phyloP scores from a whole-genome alignment of 1,140 invertebrate genomes.

The Panagrolaimus sp. region DNA sequence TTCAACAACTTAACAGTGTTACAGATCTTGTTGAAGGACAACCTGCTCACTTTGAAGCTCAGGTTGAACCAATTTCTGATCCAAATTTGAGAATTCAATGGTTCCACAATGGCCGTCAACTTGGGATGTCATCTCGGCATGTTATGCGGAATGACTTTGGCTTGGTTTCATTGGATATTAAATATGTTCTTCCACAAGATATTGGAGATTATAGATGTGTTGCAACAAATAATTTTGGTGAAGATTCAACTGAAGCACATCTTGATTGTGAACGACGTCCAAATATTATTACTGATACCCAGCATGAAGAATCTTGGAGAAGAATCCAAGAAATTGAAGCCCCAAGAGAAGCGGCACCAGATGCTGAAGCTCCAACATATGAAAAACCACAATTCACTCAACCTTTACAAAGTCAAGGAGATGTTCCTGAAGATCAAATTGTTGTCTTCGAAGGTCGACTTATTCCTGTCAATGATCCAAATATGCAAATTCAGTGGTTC shows the following conservation, averaged over 20 bases:
- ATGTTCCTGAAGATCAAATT: constrained; percentile 77
- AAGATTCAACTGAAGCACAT: constrained; percentile 79
- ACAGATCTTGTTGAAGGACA: constrained; percentile 78
- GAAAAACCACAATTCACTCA: constrained; percentile 88
- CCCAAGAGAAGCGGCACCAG: constrained; percentile 41
- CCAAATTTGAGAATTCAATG: constrained; percentile 88
- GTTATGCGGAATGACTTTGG: constrained; percentile 68
- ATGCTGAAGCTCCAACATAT: constrained; percentile 65
- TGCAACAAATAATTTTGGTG: constrained; percentile 81
- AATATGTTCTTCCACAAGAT: constrained; percentile 77
- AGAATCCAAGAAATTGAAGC: constrained; percentile 59
- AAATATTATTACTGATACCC: constrained; percentile 73
- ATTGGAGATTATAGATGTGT: constrained; percentile 85
- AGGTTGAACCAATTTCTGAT: constrained; percentile 77
- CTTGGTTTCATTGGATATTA: constrained; percentile 81
- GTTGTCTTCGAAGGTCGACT: constrained; percentile 89
- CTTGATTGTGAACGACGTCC: constrained; percentile 70
- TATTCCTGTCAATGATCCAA: constrained; percentile 64
- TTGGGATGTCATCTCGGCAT: constrained; percentile 26
- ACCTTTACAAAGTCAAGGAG: constrained; percentile 75
- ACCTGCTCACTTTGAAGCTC: constrained; percentile 76
- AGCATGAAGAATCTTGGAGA: constrained; percentile 75
- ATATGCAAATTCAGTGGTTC: constrained; percentile 74
- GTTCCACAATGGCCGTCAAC: constrained; percentile 64
- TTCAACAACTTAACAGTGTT: constrained; percentile 42